phyloP scores from a whole-genome alignment of 2,797 vertebrate genomes.

The Champsocephalus gunnari region DNA sequence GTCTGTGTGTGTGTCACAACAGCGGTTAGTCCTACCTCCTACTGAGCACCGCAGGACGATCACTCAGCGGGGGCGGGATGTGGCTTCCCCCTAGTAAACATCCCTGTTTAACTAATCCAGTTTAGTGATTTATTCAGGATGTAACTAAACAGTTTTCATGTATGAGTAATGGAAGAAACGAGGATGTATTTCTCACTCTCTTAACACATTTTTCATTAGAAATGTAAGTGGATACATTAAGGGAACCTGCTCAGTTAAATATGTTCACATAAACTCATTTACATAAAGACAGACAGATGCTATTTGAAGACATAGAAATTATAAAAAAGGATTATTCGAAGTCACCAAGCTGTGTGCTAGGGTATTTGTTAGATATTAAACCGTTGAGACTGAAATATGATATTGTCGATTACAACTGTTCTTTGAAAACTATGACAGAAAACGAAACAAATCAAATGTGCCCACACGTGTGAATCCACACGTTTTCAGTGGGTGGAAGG shows the following conservation, averaged over 20 bases:
- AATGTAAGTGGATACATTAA: constrained; percentile 8
- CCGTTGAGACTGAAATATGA: neutral
- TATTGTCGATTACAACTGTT: constrained; percentile 34
- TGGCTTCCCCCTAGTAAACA: constrained; percentile 76
- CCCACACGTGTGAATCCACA: constrained; percentile 70
- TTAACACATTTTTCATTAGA: constrained; percentile 16
- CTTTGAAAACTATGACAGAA: constrained; percentile 46
- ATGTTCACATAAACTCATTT: constrained; percentile 24
- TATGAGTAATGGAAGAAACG: constrained; percentile 1
- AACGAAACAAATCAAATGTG: constrained; percentile 35
- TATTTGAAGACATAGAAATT: constrained; percentile 4
- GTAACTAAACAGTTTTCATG: constrained; percentile 11
- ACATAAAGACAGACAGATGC: constrained; percentile 14
- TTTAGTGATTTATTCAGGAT: constrained; percentile 45
- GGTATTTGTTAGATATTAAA: neutral
- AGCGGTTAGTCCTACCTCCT: constrained; percentile 74
- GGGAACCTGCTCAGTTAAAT: constrained; percentile 32
- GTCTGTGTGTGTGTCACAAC: constrained; percentile 70
- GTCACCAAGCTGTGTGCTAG: neutral
- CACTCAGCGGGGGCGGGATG: constrained; percentile 58
- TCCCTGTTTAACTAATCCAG: constrained; percentile 29
- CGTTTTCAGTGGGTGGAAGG: constrained; percentile 79
- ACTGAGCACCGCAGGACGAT: constrained; percentile 66
- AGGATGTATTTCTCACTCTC: neutral
- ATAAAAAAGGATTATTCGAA: neutral